Percentiles rank a stretch among this genome's conserved stretches.
Conservation (phyloP, 2,797 vertebrate genomes). For the Cynopterus sphinx region DNA sequence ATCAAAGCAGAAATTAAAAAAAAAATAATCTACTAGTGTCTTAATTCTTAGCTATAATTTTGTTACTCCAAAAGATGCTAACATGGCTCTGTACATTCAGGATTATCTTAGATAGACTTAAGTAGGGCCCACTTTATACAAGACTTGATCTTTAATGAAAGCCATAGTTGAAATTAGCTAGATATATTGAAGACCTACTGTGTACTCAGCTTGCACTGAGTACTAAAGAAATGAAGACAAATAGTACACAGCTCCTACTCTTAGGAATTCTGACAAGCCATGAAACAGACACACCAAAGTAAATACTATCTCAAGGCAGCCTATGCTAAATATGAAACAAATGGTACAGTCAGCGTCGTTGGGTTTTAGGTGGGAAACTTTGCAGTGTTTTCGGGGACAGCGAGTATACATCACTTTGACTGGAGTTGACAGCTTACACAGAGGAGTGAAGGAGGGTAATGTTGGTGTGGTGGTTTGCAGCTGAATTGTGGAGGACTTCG, state of each 20-base stretch:
- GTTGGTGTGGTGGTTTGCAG: neutral
- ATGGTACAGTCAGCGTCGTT: accelerated
- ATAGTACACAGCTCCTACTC: neutral
- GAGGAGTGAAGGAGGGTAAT: neutral
- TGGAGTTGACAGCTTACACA: neutral
- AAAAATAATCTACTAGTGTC: neutral
- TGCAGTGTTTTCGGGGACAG: neutral
- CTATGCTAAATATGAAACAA: accelerated
- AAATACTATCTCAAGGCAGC: neutral
- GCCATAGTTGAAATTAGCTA: neutral
- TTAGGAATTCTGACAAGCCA: neutral
- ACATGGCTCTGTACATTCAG: neutral
- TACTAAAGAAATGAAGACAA: neutral
- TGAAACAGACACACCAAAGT: neutral
- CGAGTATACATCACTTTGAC: accelerated
- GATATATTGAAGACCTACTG: neutral
- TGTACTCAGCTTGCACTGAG: neutral
- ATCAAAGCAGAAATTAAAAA: too few relatives aligned
- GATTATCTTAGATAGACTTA: neutral
- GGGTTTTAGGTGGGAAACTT: neutral
- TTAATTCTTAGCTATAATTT: neutral
- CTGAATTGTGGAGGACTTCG: neutral
- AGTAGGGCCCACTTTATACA: neutral
- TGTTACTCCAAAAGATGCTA: neutral
- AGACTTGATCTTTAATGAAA: neutral